Evolutionary conservation across 1,140 invertebrate species (phyloP).

Genomic region (Rhopalosiphum padi): DNA sequence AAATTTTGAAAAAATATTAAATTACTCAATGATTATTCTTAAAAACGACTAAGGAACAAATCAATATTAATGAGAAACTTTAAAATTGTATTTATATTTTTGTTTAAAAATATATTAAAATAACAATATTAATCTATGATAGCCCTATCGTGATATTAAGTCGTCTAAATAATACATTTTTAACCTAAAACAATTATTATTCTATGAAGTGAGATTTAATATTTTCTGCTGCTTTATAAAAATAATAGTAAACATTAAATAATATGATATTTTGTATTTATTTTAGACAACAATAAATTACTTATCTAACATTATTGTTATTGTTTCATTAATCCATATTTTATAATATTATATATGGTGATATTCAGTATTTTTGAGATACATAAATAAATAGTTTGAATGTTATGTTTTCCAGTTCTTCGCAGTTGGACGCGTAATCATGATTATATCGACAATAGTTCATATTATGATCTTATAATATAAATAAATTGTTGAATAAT

Average conservation of each 20-base stretch:
- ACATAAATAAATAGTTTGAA: not conserved
- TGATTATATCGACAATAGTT: not conserved
- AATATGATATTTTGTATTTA: conserved; percentile 1
- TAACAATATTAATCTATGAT: too few species aligned
- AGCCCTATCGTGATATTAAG: not conserved
- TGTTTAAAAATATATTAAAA: too few species aligned
- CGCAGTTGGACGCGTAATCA: not conserved
- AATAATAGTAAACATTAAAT: not conserved
- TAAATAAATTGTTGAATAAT: too few species aligned
- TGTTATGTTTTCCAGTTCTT: not conserved
- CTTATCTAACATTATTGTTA: not conserved
- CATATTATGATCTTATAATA: not conserved
- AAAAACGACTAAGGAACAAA: not conserved
- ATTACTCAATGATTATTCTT: not conserved
- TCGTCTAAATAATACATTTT: not conserved
- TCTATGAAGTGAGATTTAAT: not conserved
- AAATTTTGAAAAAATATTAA: too few species aligned
- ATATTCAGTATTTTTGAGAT: not conserved
- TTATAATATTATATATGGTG: not conserved
- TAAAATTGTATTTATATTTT: too few species aligned
- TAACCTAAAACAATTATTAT: not conserved
- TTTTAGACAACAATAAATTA: not conserved
- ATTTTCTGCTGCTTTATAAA: not conserved
- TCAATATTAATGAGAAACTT: too few species aligned
- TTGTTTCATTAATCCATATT: conserved; percentile 17